Evolutionary conservation across 2,113 vertebrate genomes (phyloP).

Genomic region (Parus major): DNA sequence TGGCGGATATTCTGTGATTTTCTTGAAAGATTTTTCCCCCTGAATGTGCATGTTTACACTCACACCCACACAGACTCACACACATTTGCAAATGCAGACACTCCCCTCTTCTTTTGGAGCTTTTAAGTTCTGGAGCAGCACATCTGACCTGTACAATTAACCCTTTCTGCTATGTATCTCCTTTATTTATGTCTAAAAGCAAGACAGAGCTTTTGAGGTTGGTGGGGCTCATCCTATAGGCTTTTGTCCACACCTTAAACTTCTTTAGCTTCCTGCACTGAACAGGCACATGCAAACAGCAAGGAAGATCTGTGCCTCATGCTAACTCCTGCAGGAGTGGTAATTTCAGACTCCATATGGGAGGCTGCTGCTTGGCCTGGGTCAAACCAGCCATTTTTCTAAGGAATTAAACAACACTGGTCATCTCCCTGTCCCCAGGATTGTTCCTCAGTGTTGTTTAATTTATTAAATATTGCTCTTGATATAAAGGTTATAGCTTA

Average conservation of each 20-base stretch:
- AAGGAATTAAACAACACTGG: neutral
- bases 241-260: neutral
- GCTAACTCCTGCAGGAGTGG: neutral
- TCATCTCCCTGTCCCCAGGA: neutral
- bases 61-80: constrained; percentile 26
- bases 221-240: neutral
- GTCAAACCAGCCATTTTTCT: neutral
- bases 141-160: neutral
- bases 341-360: neutral
- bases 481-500: neutral
- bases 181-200: neutral
- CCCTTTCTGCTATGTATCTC: neutral
- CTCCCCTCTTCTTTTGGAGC: constrained; percentile 2
- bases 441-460: neutral
- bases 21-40: constrained; percentile 40
- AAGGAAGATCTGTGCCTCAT: neutral
- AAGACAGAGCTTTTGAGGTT: neutral
- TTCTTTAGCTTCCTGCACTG: neutral
- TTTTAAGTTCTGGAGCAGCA: constrained; percentile 22
- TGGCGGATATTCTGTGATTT: constrained; percentile 40
- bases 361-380: neutral
- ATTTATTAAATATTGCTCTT: neutral
- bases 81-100: constrained; percentile 42
- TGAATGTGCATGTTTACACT: constrained; percentile 36
- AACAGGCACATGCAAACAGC: neutral